A percentile compares a stretch with the other conserved stretches of the same genome.
Conservation (phyloP, 2,888 invertebrate genomes). For the Neria commutata region DNA sequence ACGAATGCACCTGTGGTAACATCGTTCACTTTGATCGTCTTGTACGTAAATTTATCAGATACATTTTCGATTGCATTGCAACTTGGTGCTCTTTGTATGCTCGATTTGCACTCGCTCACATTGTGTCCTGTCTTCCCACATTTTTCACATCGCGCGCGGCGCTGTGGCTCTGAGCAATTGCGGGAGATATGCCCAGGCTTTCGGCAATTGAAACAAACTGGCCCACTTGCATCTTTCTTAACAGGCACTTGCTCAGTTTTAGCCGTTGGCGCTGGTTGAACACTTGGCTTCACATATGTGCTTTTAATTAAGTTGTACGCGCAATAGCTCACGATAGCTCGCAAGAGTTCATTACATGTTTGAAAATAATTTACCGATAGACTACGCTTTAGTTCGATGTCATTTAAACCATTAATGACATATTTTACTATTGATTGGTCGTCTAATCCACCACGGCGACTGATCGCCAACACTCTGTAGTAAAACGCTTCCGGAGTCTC, state of each 20-base stretch:
- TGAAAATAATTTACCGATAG: too few relatives aligned
- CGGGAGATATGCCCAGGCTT: constrained; percentile 13
- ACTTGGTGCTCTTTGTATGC: neutral
- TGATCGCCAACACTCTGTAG: constrained; percentile 20
- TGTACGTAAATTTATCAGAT: neutral
- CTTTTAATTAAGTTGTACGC: constrained; percentile 14
- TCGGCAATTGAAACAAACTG: constrained; percentile 19
- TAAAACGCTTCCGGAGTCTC: constrained; percentile 19
- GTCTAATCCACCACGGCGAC: constrained; percentile 7
- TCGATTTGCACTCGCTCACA: neutral
- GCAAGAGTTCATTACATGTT: constrained; percentile 18
- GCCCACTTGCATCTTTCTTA: constrained; percentile 5
- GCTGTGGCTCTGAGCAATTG: constrained; percentile 18
- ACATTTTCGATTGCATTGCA: too few relatives aligned
- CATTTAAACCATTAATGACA: constrained; percentile 21
- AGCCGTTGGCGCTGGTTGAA: too few relatives aligned
- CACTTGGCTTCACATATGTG: too few relatives aligned
- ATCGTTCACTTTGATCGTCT: constrained; percentile 10
- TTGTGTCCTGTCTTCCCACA: constrained; percentile 8
- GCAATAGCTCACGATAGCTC: constrained; percentile 16
- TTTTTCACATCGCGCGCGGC: constrained; percentile 3
- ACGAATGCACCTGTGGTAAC: constrained; percentile 9
- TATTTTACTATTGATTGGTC: constrained; percentile 12
- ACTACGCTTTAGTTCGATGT: constrained; percentile 14
- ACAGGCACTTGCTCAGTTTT: too few relatives aligned